phyloP scores from a whole-genome alignment of 2,888 invertebrate species.

The Geophilus truncorum region DNA sequence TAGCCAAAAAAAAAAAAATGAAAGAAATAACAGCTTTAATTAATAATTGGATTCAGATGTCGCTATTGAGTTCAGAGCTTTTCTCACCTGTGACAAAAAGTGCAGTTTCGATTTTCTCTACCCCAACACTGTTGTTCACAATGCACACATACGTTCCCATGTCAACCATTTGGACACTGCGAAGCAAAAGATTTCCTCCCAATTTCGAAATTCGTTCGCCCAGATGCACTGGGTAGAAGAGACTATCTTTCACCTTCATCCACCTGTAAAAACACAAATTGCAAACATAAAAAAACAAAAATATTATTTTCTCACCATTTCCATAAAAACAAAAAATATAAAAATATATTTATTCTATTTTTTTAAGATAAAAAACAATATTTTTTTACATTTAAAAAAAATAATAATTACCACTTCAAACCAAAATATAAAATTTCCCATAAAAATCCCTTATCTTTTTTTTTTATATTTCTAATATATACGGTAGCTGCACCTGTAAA shows the following conservation, averaged over 20 bases:
- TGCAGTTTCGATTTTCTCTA: constrained; percentile 86
- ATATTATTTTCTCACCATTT: not conserved
- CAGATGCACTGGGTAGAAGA: constrained; percentile 62
- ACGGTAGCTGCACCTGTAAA: not conserved
- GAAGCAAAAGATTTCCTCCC: constrained; percentile 87
- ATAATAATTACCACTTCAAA: too few species aligned
- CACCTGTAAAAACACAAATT: constrained; percentile 28
- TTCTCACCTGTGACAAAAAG: constrained; percentile 70
- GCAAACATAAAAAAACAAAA: not conserved
- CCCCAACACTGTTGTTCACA: constrained; percentile 87
- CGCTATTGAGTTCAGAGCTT: too few species aligned
- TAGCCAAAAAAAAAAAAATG: too few species aligned
- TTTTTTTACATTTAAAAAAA: too few species aligned
- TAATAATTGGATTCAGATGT: too few species aligned
- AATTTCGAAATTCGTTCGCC: constrained; percentile 87
- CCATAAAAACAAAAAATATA: not conserved
- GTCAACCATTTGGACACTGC: constrained; percentile 87
- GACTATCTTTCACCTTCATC: constrained; percentile 31
- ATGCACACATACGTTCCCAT: constrained; percentile 92
- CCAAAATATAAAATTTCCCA: too few species aligned
- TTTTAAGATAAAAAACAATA: too few species aligned
- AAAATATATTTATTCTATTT: too few species aligned
- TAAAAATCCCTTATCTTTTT: not conserved
- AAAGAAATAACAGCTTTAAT: too few species aligned
- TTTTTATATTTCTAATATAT: not conserved